phyloP scores from a whole-genome alignment of 2,797 vertebrate species.

The Sebastes flavidus region DNA sequence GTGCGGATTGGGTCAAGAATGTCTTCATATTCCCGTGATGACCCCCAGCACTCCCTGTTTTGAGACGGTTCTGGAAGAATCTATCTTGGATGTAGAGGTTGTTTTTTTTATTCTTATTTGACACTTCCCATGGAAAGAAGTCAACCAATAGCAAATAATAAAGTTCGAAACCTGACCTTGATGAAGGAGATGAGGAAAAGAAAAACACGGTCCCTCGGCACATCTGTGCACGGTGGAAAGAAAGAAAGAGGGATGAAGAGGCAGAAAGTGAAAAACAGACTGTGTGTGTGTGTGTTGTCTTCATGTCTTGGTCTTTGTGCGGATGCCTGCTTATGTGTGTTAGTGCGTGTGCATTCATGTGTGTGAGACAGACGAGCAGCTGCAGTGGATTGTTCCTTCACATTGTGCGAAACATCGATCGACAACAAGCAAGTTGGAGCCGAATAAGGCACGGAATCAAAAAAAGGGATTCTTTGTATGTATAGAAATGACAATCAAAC shows the following conservation, averaged over 20 bases:
- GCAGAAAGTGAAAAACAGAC: constrained; percentile 7
- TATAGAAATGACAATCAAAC: neutral
- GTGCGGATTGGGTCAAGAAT: constrained; percentile 27
- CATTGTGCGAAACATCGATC: constrained; percentile 67
- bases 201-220: constrained; percentile 30
- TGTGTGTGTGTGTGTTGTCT: constrained; percentile 10
- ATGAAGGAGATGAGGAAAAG: constrained; percentile 47
- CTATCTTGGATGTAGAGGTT: constrained; percentile 20
- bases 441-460: neutral
- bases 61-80: constrained; percentile 16
- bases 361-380: constrained; percentile 21
- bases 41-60: constrained; percentile 22
- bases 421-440: constrained; percentile 43
- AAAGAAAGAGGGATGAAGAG: constrained; percentile 31
- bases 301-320: neutral
- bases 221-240: constrained; percentile 36
- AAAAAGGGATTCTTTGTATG: constrained; percentile 32
- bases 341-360: neutral
- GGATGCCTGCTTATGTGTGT: neutral
- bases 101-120: constrained; percentile 2
- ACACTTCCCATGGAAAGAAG: constrained; percentile 35
- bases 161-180: constrained; percentile 67
- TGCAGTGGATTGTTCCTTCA: constrained; percentile 26
- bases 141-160: constrained; percentile 53
- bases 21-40: constrained; percentile 27